Base-by-base conservation (phyloP, 2,888 invertebrate genomes). In the Julus scandinavius region DNA sequence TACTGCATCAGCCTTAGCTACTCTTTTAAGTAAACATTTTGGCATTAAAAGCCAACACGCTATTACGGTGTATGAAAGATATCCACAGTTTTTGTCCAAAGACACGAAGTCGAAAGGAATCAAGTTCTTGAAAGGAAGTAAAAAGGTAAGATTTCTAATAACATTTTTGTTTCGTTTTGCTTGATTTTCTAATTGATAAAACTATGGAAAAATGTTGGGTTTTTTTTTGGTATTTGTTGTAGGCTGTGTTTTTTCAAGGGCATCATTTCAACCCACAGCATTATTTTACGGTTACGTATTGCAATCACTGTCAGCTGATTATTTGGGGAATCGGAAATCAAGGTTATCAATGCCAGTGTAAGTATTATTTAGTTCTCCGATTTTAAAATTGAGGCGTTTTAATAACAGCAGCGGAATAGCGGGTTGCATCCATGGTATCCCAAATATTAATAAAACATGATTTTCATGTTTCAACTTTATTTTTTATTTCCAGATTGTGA, bases 251-350 rank as follows among this genome's bases (percentile, higher is more conserved):
- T 90, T 94, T 96, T 87, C 95, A 96, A 91, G 98, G 98, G 50
- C 99, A 99, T 93, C 96, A 97, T 92, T 95, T 98, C 92, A 95
- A 95, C 91, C 95, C 96, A 91, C 96, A 96, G 92, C 97, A 97
- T 93, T 96, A 98, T 93, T 96, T 95, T 92, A 96, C 96, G 90
- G 96, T 97, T 91, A 97, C 96, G 90, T 95, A 96, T 93, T 99
- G 99, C 93, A 97, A 97, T 93, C 96, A 96, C 93, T 99, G 99
- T 93, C 96, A 96, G 91, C 94, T 95, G 92, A 96, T 97, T 90
- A 96, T 99, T 91, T 97, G 97, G 94, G 99, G 99, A 87, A 96
- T 99, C 89, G 98, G 98, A 91, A 97, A 98, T 90, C 99, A 99
- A 93, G 99, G 98, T 89, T 98, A 97, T 94, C 96, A 97, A 91